A percentile compares a stretch with the other conserved stretches of the same genome.
Conservation (phyloP, 30 jellyfish, hydroid and myxozoan genomes). For the Rhopilema esculentum region DNA sequence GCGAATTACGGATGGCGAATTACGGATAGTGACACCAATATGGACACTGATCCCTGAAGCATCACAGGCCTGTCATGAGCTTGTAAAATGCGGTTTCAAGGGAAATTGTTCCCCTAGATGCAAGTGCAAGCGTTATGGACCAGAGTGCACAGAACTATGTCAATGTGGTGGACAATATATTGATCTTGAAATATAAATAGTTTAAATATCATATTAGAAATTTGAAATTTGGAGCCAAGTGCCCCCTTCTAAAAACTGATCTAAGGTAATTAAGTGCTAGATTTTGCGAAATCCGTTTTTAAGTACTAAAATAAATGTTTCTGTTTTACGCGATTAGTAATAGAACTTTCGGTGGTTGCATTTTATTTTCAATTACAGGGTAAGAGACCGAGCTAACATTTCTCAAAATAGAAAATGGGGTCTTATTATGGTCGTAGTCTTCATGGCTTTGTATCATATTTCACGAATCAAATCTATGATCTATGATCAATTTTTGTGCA, state of each 20-base stretch:
- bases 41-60: too few relatives aligned
- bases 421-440: background rate
- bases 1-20: background rate
- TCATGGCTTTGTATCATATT: background rate
- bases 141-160: constrained; percentile 46
- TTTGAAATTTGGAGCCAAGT: too few relatives aligned
- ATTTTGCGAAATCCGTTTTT: too few relatives aligned
- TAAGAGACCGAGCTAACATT: background rate
- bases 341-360: background rate
- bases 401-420: background rate
- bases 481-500: background rate
- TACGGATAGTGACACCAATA: background rate
- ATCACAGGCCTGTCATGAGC: too few relatives aligned
- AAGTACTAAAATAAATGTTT: background rate
- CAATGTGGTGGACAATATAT: constrained; percentile 43
- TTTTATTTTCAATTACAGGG: background rate
- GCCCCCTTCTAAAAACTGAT: too few relatives aligned
- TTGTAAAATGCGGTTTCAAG: constrained; percentile 56
- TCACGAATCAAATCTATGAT: background rate
- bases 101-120: constrained; percentile 38
- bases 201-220: background rate
- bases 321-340: background rate
- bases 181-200: background rate
- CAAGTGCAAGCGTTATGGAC: constrained; percentile 59
- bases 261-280: too few relatives aligned